phyloP scores from a whole-genome alignment of 2,888 invertebrate species.

The Drosophila mettleri region DNA sequence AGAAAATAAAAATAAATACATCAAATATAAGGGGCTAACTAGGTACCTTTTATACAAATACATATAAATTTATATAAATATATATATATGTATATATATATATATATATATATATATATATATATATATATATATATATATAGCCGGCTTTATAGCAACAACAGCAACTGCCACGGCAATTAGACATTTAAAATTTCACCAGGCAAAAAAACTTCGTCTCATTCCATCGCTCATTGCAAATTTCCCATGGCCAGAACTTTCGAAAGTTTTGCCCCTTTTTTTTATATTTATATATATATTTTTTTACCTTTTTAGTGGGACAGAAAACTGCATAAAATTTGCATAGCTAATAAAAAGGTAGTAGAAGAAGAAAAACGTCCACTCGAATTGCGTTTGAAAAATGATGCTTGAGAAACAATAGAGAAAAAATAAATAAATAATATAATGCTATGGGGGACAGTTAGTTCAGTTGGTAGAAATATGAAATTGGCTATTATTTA shows the following conservation, averaged over 20 bases:
- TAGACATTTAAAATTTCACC: conserved; percentile 55
- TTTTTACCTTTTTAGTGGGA: conserved; percentile 2
- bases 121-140: neutral
- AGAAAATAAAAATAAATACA: conserved; percentile 28
- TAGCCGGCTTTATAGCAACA: conserved; percentile 8
- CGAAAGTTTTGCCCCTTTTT: conserved; percentile 57
- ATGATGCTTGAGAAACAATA: conserved; percentile 5
- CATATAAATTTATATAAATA: too few species aligned
- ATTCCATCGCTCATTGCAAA: conserved; percentile 60
- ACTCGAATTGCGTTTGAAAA: conserved; percentile 27
- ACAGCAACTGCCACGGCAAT: conserved; percentile 42
- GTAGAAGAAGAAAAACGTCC: neutral
- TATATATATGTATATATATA: neutral
- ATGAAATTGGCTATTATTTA: too few species aligned
- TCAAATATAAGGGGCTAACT: conserved; percentile 39
- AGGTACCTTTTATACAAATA: conserved; percentile 6
- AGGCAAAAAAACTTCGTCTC: conserved; percentile 23
- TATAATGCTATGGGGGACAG: too few species aligned
- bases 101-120: neutral
- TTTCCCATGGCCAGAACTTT: conserved; percentile 72
- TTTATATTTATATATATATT: neutral
- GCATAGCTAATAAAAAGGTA: conserved; percentile 54
- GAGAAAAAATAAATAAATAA: too few species aligned
- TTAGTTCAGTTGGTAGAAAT: too few species aligned
- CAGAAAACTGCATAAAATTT: conserved; percentile 70